A percentile compares a stretch with the other conserved stretches of the same genome.
Conservation (phyloP, 2,888 invertebrate genomes). For the Eupithecia pulchellata region DNA sequence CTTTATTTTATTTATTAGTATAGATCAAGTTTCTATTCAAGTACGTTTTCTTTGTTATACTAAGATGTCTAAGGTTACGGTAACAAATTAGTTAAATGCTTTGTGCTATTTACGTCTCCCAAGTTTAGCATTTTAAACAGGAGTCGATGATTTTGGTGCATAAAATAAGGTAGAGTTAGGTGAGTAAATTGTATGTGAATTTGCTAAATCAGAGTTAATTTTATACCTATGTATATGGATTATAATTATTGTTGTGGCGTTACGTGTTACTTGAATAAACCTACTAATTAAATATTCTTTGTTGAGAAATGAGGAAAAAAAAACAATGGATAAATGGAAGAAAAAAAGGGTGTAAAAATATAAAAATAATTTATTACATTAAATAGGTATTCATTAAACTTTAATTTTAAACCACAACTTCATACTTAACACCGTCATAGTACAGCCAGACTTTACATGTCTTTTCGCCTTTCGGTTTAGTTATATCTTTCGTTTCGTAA, state of each 20-base stretch:
- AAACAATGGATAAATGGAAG: no score
- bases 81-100: not conserved
- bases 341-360: not conserved
- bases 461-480: slow-evolving; percentile 54
- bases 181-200: not conserved
- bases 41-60: slow-evolving; percentile 24
- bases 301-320: not conserved
- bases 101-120: not conserved
- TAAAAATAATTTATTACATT: not conserved
- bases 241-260: not conserved
- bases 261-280: not conserved
- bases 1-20: not conserved
- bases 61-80: slow-evolving; percentile 7
- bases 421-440: slow-evolving; percentile 69
- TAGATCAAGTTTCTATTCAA: slow-evolving; percentile 38
- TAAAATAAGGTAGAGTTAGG: not conserved
- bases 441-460: slow-evolving; percentile 71
- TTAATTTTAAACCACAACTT: slow-evolving; percentile 52
- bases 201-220: not conserved
- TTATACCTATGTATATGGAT: not conserved
- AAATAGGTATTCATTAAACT: not conserved
- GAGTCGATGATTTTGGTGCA: not conserved
- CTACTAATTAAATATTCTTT: not conserved
- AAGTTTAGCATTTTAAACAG: not conserved
- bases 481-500: slow-evolving; percentile 57